Evolutionary conservation across 2,113 vertebrate genomes (phyloP).

Genomic region (Anhinga anhinga): DNA sequence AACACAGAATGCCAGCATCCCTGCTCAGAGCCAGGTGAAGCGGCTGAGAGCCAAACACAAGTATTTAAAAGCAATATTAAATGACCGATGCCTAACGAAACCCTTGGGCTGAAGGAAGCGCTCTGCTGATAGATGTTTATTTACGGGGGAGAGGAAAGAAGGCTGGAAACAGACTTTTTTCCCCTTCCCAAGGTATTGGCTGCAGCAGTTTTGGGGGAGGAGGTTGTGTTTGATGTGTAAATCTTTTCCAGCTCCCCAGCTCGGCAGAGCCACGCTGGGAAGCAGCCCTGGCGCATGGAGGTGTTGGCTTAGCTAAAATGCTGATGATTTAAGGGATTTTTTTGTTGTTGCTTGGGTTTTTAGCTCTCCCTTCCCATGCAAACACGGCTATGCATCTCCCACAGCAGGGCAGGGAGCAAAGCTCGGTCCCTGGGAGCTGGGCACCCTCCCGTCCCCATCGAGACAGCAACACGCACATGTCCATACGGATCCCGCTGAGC

Average conservation of each 20-base stretch:
- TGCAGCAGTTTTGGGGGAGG: neutral
- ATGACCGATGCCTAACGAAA: neutral
- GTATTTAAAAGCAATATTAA: neutral
- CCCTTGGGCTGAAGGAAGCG: neutral
- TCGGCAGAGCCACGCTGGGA: fast-evolving
- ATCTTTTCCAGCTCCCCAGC: fast-evolving
- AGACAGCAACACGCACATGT: fast-evolving
- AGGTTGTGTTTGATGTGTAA: neutral
- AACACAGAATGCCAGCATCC: neutral
- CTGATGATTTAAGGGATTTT: neutral
- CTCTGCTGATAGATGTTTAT: neutral
- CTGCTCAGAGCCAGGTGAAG: neutral
- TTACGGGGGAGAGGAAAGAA: neutral
- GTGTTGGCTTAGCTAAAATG: neutral
- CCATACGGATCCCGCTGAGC: fast-evolving
- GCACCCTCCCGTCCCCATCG: neutral
- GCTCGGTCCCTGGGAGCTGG: neutral
- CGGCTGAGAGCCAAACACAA: neutral
- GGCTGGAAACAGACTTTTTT: neutral
- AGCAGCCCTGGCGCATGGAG: neutral
- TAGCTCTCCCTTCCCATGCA: neutral
- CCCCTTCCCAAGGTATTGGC: neutral
- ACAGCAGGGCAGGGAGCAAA: neutral
- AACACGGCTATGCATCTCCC: neutral
- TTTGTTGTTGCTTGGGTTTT: neutral